These are phyloP conservation scores for Clinocottus analis DNA, from an alignment of 2,113 vertebrate genomes.

Conservation along the genomic window DNA sequence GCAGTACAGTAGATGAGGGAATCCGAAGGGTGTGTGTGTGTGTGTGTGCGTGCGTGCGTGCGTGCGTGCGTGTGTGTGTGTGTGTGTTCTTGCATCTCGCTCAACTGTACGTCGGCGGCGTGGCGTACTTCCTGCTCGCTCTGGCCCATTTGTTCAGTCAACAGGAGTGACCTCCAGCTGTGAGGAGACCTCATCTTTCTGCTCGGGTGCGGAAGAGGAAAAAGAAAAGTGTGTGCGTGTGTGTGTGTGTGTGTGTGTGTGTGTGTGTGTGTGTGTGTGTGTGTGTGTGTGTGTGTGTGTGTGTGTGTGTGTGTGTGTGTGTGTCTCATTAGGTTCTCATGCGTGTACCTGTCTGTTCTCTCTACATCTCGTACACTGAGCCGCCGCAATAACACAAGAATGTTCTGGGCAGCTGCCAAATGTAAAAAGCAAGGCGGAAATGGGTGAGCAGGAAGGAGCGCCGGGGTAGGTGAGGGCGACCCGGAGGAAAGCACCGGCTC, in stretches of 20 bases:
- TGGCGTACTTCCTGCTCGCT: conserved; percentile 30
- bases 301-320: conserved; percentile 5
- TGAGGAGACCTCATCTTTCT: conserved; percentile 59
- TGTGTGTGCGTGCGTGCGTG: no score
- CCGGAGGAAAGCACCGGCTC: conserved; percentile 38
- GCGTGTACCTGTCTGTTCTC: conserved; percentile 25
- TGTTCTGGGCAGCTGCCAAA: conserved; percentile 64
- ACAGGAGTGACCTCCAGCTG: conserved; percentile 72
- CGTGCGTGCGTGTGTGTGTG: no score
- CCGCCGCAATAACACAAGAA: conserved; percentile 63
- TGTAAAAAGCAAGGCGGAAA: conserved; percentile 52
- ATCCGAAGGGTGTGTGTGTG: conserved; percentile 1
- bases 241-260: conserved; percentile 9
- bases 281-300: conserved; percentile 5
- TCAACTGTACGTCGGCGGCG: conserved; percentile 26
- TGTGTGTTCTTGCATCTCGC: conserved; percentile 21
- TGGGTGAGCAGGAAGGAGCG: conserved; percentile 22
- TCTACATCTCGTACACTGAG: background rate
- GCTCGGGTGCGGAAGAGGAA: conserved; percentile 14
- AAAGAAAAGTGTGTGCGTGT: conserved; percentile 4
- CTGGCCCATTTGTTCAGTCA: conserved; percentile 69
- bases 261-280: conserved; percentile 5
- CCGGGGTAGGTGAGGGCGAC: background rate
- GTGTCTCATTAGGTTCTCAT: conserved; percentile 3
- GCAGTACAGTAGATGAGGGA: conserved; percentile 20